A percentile compares a stretch with the other conserved stretches of the same genome.
Conservation (phyloP, 2,888 invertebrate genomes). For the Liposcelis brunnea region DNA sequence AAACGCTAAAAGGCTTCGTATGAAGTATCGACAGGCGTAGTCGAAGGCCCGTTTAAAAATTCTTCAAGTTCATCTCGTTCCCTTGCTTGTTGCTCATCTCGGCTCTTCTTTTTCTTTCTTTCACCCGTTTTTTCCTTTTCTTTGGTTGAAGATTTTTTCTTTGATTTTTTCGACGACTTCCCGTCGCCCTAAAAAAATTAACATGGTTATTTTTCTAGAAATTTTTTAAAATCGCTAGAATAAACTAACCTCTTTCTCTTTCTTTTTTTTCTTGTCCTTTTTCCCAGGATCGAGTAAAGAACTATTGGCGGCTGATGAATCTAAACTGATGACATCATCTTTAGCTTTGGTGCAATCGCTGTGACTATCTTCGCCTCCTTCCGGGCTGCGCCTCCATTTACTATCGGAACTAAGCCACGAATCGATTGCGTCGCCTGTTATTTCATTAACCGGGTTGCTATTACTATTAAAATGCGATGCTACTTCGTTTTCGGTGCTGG, state of each 20-base stretch:
- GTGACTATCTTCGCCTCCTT: constrained; percentile 39
- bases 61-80: constrained; percentile 40
- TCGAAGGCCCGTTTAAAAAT: constrained; percentile 37
- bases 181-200: constrained; percentile 20
- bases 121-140: constrained; percentile 22
- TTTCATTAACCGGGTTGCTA: constrained; percentile 19
- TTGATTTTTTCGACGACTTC: constrained; percentile 28
- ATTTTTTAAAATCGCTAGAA: neutral
- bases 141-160: constrained; percentile 28
- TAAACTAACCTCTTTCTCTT: constrained; percentile 22
- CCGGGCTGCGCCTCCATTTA: constrained; percentile 55
- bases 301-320: neutral
- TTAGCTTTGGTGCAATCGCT: constrained; percentile 9
- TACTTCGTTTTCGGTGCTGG: no score
- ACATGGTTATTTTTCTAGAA: neutral
- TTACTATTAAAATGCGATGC: no score
- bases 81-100: constrained; percentile 24
- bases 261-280: constrained; percentile 23
- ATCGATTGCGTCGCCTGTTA: constrained; percentile 33
- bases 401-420: constrained; percentile 48
- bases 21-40: constrained; percentile 34
- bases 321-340: constrained; percentile 7
- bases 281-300: constrained; percentile 19
- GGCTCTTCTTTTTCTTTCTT: constrained; percentile 27
- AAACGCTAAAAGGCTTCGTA: constrained; percentile 39